Evolutionary conservation across 2,113 vertebrate genomes (phyloP), one percentile per base, ranked within the genome.

Genomic region (Tenrec ecaudatus): DNA sequence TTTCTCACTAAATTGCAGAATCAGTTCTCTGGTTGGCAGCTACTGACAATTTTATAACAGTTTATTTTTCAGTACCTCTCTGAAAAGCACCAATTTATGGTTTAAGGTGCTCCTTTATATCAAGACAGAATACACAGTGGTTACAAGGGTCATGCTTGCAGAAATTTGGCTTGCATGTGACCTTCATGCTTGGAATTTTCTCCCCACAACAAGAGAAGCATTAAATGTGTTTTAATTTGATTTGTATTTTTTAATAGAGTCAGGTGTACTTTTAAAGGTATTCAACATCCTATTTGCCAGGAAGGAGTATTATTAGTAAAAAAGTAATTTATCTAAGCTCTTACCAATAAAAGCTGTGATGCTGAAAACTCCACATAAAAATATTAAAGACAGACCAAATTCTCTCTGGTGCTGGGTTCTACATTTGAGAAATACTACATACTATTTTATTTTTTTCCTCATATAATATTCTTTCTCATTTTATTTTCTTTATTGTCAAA

Each of bases 1-100:
- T 95, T 95, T 96, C 77, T 96, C 95, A 89, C 92, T 96, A 96
- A 97, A 97, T 97, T 97, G 97, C 68, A 95, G 93, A 97, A 95
- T 96, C 90, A 68, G 90, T 95, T 96, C 81, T 92, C 88, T 89
- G 71, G 76, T 86, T 96, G 95, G 94, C 96, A 96, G 95, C 62
- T 92, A 93, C 94, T 94, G 94, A 96, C 86, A 96, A 96, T 95
- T 97, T 95, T 95, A 93, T 95, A 96, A 95, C 60, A 90, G 90
- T 97, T 97, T 97, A 95, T 94, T 96, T 96, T 96, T 87, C 86
- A 95, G 40, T 82, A 92, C 80, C 80, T 90, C 57, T 90, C 82
- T 71, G 69, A 86, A 95, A 95, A 97, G 94, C 33, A 93, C 80
- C 92, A 97, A 87, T 95, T 96, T 95, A 96, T 83, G 53, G 29